phyloP scores from a whole-genome alignment of 2,113 vertebrate genomes.

The Hymenochirus boettgeri region DNA sequence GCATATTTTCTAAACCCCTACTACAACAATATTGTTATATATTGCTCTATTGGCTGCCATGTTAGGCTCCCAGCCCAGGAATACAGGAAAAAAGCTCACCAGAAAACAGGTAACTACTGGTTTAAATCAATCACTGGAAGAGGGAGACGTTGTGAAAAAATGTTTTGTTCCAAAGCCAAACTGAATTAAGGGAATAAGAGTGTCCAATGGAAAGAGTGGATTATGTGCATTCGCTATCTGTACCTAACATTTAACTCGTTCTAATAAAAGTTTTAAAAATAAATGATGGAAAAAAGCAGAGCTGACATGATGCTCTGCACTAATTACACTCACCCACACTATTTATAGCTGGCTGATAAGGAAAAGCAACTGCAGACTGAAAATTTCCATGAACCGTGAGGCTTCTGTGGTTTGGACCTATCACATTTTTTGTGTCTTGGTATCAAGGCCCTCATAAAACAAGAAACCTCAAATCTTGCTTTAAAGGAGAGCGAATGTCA shows the following conservation, averaged over 20 bases:
- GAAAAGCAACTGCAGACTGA: background rate
- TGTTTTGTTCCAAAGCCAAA: background rate
- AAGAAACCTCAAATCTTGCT: no score
- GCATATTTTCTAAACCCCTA: no score
- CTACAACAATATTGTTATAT: no score
- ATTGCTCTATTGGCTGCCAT: no score
- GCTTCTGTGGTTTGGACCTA: background rate
- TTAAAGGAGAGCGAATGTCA: no score
- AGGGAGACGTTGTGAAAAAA: background rate
- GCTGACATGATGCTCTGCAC: background rate
- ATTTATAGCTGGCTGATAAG: constrained; percentile 5
- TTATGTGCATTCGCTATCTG: background rate
- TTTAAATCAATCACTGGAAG: background rate
- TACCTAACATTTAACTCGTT: background rate
- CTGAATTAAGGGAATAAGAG: background rate
- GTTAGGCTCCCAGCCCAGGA: no score
- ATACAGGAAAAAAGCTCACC: background rate
- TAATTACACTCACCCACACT: background rate
- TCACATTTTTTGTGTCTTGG: no score
- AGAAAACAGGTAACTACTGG: background rate
- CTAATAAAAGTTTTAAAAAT: constrained; percentile 1
- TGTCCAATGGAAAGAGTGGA: background rate
- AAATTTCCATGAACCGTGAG: background rate
- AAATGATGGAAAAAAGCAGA: background rate
- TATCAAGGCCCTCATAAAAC: no score